These are phyloP conservation scores for Caenorhabditis briggsae DNA, from an alignment of 1,140 invertebrate species.

Conservation along the genomic window DNA sequence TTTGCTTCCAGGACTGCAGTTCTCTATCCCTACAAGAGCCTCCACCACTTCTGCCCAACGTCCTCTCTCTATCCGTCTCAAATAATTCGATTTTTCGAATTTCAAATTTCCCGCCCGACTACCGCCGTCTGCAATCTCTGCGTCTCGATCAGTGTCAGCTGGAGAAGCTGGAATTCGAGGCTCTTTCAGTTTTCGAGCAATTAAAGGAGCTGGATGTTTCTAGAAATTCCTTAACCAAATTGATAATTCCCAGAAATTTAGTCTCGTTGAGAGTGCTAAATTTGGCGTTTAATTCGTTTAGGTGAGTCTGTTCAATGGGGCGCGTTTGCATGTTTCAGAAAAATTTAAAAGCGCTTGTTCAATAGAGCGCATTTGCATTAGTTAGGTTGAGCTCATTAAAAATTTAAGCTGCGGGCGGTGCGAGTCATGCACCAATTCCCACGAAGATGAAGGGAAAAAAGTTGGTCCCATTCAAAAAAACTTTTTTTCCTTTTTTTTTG, in stretches of 20 bases:
- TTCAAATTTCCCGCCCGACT: conserved; percentile 7
- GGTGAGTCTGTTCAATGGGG: not conserved
- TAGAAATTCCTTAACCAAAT: conserved; percentile 1
- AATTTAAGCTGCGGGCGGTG: not conserved
- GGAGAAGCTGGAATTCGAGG: conserved; percentile 21
- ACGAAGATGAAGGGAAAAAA: not conserved
- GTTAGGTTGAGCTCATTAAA: too few species aligned
- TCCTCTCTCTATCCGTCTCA: conserved; percentile 12
- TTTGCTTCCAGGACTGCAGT: conserved; percentile 1
- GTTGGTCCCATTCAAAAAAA: not conserved
- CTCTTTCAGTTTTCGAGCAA: conserved; percentile 6
- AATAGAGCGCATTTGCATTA: too few species aligned
- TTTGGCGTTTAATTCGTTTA: conserved; percentile 46
- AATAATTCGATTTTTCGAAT: conserved; percentile 35
- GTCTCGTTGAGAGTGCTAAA: conserved; percentile 18
- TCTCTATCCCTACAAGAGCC: conserved; percentile 9
- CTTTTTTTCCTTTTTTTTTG: not conserved
- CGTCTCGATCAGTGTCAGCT: conserved; percentile 42
- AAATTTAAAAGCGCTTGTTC: too few species aligned
- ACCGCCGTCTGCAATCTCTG: conserved; percentile 12
- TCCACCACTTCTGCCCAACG: conserved; percentile 8
- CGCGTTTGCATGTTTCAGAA: too few species aligned
- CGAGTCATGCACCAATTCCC: conserved; percentile 37
- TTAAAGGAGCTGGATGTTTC: conserved; percentile 19
- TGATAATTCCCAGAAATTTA: conserved; percentile 47